Conservation (phyloP, 2,113 vertebrate species). For the Sisor rabdophorus region DNA sequence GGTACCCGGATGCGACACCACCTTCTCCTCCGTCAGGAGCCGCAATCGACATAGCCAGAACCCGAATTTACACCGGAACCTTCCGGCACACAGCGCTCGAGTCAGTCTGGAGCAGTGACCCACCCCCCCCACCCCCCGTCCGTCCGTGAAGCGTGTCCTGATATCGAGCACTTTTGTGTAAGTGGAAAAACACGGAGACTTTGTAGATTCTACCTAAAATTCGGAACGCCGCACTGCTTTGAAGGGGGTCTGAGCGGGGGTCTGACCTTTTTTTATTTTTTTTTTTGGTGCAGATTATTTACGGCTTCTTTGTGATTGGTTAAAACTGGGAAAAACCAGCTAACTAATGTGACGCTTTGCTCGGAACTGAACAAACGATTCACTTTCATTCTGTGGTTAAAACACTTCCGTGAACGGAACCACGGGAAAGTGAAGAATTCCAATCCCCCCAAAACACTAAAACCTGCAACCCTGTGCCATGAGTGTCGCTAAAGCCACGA, state of each 20-base stretch:
- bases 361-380: not conserved
- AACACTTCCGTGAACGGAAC: not conserved
- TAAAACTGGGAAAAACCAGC: not conserved
- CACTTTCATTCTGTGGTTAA: not conserved
- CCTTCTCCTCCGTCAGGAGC: slow-evolving; percentile 94
- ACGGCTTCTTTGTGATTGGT: not conserved
- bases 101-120: slow-evolving; percentile 58
- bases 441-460: not conserved
- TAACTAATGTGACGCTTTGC: not conserved
- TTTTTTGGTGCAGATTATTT: not conserved
- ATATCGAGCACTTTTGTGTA: slow-evolving; percentile 22
- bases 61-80: slow-evolving; percentile 91
- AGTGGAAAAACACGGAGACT: slow-evolving; percentile 9
- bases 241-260: too few relatives aligned
- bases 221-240: too few relatives aligned
- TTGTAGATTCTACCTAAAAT: slow-evolving; percentile 9
- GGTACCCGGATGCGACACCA: slow-evolving; percentile 87
- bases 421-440: not conserved
- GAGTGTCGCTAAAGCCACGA: not conserved
- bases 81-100: slow-evolving; percentile 57
- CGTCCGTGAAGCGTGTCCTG: not conserved
- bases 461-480: not conserved
- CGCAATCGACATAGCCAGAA: slow-evolving; percentile 97
- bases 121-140: too few relatives aligned
- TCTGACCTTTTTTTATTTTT: too few relatives aligned